These are phyloP conservation scores for Nymphalis polychloros DNA, from an alignment of 2,888 invertebrate genomes.

Conservation along the genomic window DNA sequence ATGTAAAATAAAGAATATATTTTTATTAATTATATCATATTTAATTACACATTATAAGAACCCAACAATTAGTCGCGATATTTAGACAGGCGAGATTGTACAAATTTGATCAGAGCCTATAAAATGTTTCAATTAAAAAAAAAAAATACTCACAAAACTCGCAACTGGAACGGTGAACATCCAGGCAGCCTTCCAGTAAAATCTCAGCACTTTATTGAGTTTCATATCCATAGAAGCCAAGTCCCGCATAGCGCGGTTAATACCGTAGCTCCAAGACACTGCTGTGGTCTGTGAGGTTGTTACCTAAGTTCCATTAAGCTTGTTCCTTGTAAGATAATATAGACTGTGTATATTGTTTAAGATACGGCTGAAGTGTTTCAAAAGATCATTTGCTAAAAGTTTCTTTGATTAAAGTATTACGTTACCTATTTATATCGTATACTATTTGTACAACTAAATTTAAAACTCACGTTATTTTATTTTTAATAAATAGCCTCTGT, in stretches of 20 bases:
- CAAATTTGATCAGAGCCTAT: too few species aligned
- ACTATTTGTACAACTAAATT: too few species aligned
- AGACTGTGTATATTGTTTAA: constrained; percentile 21
- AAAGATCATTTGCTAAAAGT: background rate
- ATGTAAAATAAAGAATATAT: too few species aligned
- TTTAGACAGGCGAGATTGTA: too few species aligned
- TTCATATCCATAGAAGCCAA: constrained; percentile 84
- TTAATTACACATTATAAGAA: too few species aligned
- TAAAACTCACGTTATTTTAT: too few species aligned
- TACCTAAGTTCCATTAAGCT: constrained; percentile 27
- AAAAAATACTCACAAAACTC: constrained; percentile 83
- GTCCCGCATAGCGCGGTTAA: constrained; percentile 81
- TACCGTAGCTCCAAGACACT: constrained; percentile 87
- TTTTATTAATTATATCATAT: too few species aligned
- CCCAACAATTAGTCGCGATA: too few species aligned
- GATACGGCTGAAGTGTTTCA: constrained; percentile 7
- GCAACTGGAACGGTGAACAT: constrained; percentile 85
- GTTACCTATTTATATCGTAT: too few species aligned
- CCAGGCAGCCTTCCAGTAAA: constrained; percentile 89
- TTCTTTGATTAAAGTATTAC: background rate
- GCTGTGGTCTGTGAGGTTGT: constrained; percentile 70
- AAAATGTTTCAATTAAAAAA: background rate
- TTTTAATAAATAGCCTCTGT: too few species aligned
- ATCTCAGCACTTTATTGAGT: constrained; percentile 78
- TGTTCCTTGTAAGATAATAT: constrained; percentile 24